Conservation (phyloP, 2,113 vertebrate genomes). For the Neogobius melanostomus region DNA sequence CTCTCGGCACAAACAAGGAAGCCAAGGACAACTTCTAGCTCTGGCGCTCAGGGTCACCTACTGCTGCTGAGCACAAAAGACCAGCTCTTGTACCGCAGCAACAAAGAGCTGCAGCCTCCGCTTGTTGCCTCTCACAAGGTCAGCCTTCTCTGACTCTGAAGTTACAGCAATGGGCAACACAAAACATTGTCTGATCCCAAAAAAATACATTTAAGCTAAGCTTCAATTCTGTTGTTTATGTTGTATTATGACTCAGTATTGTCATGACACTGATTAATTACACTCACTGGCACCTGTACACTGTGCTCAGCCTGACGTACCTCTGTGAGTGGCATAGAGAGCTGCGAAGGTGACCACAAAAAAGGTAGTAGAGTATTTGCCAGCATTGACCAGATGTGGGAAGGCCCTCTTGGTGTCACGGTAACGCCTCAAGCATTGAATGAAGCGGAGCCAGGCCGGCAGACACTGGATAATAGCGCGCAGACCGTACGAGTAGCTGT, state of each 20-base stretch:
- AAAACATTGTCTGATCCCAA: neutral
- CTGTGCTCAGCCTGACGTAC: slow-evolving; percentile 59
- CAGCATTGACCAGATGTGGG: slow-evolving; percentile 96
- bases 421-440: slow-evolving; percentile 97
- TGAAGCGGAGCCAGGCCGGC: slow-evolving; percentile 97
- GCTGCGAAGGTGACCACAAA: slow-evolving; percentile 96
- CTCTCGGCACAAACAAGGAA: slow-evolving; percentile 33
- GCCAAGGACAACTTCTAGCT: slow-evolving; percentile 40
- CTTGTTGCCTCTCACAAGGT: slow-evolving; percentile 9
- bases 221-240: too few species aligned
- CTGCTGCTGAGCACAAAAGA: slow-evolving; percentile 33
- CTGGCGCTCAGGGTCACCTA: slow-evolving; percentile 57
- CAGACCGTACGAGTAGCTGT: slow-evolving; percentile 92
- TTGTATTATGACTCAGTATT: too few species aligned
- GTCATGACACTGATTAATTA: too few species aligned
- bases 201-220: neutral
- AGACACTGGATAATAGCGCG: slow-evolving; percentile 97
- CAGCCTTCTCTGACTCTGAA: neutral
- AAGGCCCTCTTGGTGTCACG: slow-evolving; percentile 96
- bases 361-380: slow-evolving; percentile 99
- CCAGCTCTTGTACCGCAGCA: slow-evolving; percentile 2
- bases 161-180: neutral
- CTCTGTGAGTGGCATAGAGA: slow-evolving; percentile 91
- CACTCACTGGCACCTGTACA: neutral
- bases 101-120: neutral